Conservation (phyloP, 2,888 invertebrate genomes). For the Lepeophtheirus nordmannii region DNA sequence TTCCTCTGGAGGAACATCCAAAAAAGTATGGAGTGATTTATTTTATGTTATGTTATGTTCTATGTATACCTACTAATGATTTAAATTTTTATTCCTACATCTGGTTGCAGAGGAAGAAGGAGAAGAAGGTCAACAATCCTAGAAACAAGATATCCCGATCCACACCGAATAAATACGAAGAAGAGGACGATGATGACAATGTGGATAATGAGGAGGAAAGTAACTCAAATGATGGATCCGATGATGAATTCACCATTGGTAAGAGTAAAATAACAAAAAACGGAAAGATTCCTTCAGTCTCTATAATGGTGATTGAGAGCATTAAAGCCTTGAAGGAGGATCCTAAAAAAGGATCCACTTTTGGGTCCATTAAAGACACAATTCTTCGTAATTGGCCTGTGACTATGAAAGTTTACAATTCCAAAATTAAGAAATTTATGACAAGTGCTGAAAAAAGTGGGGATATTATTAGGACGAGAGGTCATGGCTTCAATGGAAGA, state of each 20-base stretch:
- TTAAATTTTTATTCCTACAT: too few species aligned
- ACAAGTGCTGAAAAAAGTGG: background rate
- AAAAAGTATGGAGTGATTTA: too few species aligned
- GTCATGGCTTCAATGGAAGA: background rate
- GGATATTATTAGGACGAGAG: background rate
- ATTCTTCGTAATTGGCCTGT: constrained; percentile 1
- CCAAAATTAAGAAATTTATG: background rate
- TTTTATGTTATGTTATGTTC: too few species aligned
- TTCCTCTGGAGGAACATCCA: too few species aligned
- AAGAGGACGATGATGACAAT: background rate
- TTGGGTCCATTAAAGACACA: constrained; percentile 7
- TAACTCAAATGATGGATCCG: background rate
- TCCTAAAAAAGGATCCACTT: constrained; percentile 7
- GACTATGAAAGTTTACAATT: constrained; percentile 1
- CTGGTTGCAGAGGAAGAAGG: too few species aligned
- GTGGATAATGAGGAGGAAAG: background rate
- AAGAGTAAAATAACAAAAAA: background rate
- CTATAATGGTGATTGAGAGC: background rate
- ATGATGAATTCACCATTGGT: background rate
- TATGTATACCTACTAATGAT: too few species aligned
- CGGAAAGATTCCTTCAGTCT: background rate
- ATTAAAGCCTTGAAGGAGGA: constrained; percentile 6
- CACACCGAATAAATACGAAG: too few species aligned
- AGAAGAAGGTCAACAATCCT: too few species aligned
- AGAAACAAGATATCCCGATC: too few species aligned